Evolutionary conservation across 1,140 invertebrate species (phyloP), one percentile per base, ranked within the genome.

Genomic region (Drosophila mojavensis): DNA sequence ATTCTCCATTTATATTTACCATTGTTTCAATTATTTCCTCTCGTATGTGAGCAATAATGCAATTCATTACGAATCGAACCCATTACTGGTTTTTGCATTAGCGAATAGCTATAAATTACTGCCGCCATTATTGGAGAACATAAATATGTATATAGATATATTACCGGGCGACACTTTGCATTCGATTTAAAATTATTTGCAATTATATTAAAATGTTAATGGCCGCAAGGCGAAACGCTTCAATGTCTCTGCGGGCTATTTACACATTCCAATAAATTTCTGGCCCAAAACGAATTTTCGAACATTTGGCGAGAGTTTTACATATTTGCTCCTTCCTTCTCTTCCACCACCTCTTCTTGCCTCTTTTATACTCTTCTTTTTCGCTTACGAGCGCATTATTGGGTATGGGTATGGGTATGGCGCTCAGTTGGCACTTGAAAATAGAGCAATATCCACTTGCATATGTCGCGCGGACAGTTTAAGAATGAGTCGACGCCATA

Each of bases 391-490:
- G 36, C 10, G 43, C 60, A 59, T 67, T 67, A 59, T 50, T 66
- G 64, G 55, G 13, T n/a, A n/a, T n/a, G 51, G 47, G 45, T 10
- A 61, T 71, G 28, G 28, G 28, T 6, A 30, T 30, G 28, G 5
- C 28, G 4, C 28, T 30, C 36, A 13, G 36, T 11, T 11, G 10
- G 10, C 83, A 88, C 83, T 86, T 77, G 83, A 86, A 85, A 88
- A 88, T 88, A 89, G 83, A 88, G 83, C 79, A 78, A 83, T 86
- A 86, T 70, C 84, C 84, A 88, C 84, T 88, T 88, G 83, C 84
- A 88, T 88, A 89, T 88, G 83, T 88, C 82, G 83, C 79, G 83
- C 62, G 84, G 77, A 83, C 79, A 78, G 77, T 88, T 80, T 72
- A 63, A 77, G 79, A 88, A 86, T 86, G 78, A 86, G 82, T 65